A percentile compares a stretch with the other conserved stretches of the same genome.
phyloP scores from a whole-genome alignment of 2,113 vertebrate genomes.

The Gymnobelideus leadbeateri region DNA sequence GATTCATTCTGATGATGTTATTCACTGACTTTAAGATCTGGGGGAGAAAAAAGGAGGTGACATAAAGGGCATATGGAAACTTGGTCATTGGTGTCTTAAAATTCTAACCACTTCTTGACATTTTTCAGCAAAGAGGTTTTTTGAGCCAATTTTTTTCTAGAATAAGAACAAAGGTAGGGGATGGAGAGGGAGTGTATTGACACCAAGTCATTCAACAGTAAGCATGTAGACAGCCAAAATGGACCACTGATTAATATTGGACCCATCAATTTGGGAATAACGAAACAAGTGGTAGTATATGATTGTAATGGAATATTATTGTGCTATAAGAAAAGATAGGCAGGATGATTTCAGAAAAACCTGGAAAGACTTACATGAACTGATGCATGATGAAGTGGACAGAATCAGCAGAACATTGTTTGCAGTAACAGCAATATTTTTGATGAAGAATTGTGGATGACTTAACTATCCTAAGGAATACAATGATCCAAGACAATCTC shows the following conservation, averaged over 20 bases:
- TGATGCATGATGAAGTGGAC: no score
- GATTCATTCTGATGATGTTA: neutral
- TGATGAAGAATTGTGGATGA: no score
- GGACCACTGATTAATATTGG: neutral
- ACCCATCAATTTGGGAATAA: no score
- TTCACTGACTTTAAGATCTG: neutral
- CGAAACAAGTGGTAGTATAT: no score
- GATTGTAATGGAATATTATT: no score
- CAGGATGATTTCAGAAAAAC: no score
- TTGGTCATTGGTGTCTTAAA: neutral
- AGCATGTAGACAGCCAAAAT: neutral
- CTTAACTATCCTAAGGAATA: no score
- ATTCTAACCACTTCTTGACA: neutral
- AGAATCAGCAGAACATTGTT: no score
- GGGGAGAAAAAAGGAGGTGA: neutral
- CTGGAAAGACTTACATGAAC: no score
- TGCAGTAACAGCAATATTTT: no score
- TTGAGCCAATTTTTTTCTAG: neutral
- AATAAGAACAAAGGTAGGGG: neutral
- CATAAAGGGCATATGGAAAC: neutral
- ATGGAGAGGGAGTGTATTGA: neutral
- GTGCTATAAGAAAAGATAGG: no score
- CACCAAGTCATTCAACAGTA: neutral
- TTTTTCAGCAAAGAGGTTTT: neutral
- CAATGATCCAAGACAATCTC: no score